phyloP scores from a whole-genome alignment of 2,797 vertebrate species.

The Psittacula derbiana region DNA sequence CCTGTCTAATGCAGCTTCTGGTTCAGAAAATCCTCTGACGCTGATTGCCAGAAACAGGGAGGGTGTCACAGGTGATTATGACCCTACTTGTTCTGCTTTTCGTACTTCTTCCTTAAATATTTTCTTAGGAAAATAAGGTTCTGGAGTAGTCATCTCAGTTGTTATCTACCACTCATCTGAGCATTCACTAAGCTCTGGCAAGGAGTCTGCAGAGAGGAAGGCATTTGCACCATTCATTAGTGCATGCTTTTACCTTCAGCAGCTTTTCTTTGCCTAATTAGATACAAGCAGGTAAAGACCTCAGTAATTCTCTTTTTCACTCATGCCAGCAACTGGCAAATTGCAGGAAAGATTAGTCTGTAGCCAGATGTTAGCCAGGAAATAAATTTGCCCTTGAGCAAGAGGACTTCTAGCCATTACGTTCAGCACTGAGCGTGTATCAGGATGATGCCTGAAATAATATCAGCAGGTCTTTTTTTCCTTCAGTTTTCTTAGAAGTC shows the following conservation, averaged over 20 bases:
- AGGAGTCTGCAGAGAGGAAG: background rate
- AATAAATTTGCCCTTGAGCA: constrained; percentile 54
- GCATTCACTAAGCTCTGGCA: background rate
- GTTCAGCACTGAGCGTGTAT: background rate
- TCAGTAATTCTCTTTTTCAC: constrained; percentile 30
- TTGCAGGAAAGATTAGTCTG: constrained; percentile 32
- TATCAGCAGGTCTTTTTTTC: background rate
- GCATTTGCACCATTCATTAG: background rate
- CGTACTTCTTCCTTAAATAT: background rate
- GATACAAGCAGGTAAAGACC: constrained; percentile 36
- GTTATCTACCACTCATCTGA: background rate
- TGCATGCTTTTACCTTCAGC: background rate
- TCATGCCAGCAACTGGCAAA: constrained; percentile 42
- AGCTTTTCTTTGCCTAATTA: constrained; percentile 39
- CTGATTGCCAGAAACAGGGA: background rate
- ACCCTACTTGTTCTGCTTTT: background rate
- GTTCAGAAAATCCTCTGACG: background rate
- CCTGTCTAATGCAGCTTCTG: background rate
- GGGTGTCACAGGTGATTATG: background rate
- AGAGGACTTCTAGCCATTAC: background rate
- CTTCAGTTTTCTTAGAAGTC: background rate
- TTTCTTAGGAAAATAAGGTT: background rate
- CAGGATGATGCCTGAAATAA: background rate
- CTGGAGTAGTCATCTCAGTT: background rate
- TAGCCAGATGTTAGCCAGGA: constrained; percentile 51